These are phyloP conservation scores for Micromys minutus DNA, from an alignment of 2,113 vertebrate species.

Conservation along the genomic window DNA sequence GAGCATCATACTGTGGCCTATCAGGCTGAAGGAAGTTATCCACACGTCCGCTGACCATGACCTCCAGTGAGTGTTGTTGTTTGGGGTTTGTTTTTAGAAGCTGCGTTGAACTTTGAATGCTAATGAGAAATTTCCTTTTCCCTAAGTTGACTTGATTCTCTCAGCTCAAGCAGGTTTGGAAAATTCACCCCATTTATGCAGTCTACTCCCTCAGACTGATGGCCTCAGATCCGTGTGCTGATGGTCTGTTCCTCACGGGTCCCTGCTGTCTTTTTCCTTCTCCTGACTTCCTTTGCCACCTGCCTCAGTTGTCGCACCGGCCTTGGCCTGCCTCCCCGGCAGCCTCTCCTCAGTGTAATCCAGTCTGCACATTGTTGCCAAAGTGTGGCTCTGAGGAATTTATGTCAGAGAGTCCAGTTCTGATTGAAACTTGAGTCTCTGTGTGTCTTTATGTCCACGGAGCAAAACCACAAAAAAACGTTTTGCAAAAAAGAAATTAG, in stretches of 20 bases:
- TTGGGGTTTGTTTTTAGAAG: not conserved
- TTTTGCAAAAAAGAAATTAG: not conserved
- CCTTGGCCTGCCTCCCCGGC: not conserved
- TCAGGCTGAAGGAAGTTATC: not conserved
- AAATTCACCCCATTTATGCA: not conserved
- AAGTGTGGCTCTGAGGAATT: slow-evolving; percentile 48
- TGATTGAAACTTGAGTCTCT: slow-evolving; percentile 58
- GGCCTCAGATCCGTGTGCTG: not conserved
- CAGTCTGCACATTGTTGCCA: slow-evolving; percentile 16
- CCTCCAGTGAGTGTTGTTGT: not conserved
- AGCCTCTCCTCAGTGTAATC: not conserved
- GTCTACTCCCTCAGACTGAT: not conserved
- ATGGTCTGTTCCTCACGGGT: not conserved
- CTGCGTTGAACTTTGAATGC: not conserved
- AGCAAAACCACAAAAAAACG: not conserved
- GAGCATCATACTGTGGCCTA: not conserved
- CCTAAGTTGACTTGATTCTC: not conserved
- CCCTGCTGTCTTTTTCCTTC: not conserved
- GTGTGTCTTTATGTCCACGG: slow-evolving; percentile 46
- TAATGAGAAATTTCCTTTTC: not conserved
- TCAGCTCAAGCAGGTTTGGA: not conserved
- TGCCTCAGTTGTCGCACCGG: not conserved
- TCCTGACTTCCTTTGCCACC: not conserved
- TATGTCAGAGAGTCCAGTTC: slow-evolving; percentile 48
- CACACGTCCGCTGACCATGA: rapidly evolving